Conservation (phyloP, 37 sponge, comb jelly and placozoan species). For the Theonella swinhoei region DNA sequence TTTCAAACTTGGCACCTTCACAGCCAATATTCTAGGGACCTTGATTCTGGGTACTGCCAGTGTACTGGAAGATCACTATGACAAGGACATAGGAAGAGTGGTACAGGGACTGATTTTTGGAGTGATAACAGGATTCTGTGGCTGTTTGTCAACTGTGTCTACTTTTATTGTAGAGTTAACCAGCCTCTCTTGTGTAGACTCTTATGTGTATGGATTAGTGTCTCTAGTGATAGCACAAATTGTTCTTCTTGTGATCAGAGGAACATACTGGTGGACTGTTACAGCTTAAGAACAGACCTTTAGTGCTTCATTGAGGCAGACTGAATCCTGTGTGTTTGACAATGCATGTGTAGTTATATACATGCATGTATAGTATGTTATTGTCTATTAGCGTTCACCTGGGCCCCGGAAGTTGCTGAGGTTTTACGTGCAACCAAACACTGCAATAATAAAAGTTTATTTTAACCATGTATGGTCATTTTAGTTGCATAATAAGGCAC, state of each 20-base stretch:
- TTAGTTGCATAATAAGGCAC: too few relatives aligned
- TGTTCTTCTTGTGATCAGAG: constrained; percentile 20
- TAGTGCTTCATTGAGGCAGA: too few relatives aligned
- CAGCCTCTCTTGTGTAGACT: constrained; percentile 9
- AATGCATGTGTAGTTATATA: too few relatives aligned
- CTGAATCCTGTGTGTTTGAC: too few relatives aligned
- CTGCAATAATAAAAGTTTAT: too few relatives aligned
- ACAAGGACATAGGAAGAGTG: background rate
- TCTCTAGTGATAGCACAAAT: constrained; percentile 39
- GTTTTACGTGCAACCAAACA: too few relatives aligned
- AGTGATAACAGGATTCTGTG: constrained; percentile 61
- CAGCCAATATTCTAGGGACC: constrained; percentile 44
- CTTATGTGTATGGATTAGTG: constrained; percentile 25
- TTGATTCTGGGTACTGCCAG: constrained; percentile 25
- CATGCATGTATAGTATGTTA: too few relatives aligned
- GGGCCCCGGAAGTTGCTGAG: too few relatives aligned
- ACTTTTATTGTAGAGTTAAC: constrained; percentile 53
- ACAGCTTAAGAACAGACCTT: too few relatives aligned
- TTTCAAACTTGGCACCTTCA: constrained; percentile 62
- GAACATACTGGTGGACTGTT: constrained; percentile 21
- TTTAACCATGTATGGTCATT: too few relatives aligned
- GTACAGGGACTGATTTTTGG: constrained; percentile 11
- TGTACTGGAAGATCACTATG: background rate
- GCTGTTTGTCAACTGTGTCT: constrained; percentile 71
- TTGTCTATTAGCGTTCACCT: too few relatives aligned